Percentiles rank a stretch among this genome's conserved stretches.
These are phyloP conservation scores for Caenorhabditis sinica DNA, from an alignment of 2,888 invertebrate genomes.

Conservation along the genomic window DNA sequence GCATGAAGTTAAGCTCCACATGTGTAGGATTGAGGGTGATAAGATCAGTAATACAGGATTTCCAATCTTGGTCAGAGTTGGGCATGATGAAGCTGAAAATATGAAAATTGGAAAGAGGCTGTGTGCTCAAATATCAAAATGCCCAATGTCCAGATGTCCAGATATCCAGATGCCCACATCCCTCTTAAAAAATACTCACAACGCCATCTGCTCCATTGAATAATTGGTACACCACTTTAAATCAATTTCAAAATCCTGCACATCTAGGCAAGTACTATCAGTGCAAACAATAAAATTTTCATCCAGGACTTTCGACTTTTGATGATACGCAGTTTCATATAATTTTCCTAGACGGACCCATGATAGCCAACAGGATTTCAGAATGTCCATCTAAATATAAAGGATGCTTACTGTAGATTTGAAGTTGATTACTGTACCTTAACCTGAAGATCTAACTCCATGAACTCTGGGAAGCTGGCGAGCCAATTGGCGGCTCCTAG, in stretches of 20 bases:
- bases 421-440: not conserved
- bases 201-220: constrained; percentile 31
- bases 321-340: constrained; percentile 38
- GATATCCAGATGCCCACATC: no score
- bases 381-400: constrained; percentile 35
- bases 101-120: no score
- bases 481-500: constrained; percentile 36
- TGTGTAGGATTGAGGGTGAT: constrained; percentile 43
- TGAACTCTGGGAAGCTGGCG: constrained; percentile 41
- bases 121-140: not conserved
- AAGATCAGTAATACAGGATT: not conserved
- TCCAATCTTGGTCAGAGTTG: constrained; percentile 15
- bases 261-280: constrained; percentile 19
- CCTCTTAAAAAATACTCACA: no score
- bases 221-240: constrained; percentile 41
- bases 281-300: constrained; percentile 12
- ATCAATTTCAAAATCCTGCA: constrained; percentile 37
- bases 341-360: constrained; percentile 29
- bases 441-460: not conserved
- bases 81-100: constrained; percentile 16
- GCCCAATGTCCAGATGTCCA: not conserved
- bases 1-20: constrained; percentile 65
- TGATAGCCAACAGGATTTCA: constrained; percentile 28
- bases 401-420: no score
- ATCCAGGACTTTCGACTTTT: constrained; percentile 7